Evolutionary conservation across 2,888 invertebrate genomes (phyloP).

Genomic region (Campaea margaritaria): DNA sequence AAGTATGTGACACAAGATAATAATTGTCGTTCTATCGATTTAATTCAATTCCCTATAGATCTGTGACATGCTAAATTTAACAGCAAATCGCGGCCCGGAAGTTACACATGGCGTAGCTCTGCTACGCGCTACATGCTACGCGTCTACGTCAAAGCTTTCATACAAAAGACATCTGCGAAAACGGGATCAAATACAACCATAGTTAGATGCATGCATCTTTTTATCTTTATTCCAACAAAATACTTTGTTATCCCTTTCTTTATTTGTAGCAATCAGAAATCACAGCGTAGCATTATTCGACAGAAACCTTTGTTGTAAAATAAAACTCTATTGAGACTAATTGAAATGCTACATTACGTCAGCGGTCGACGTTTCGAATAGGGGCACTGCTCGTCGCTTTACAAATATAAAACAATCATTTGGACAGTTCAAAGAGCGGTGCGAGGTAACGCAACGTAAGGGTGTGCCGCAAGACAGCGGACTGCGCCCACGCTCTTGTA

Average conservation of each 20-base stretch:
- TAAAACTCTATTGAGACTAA: conserved; percentile 73
- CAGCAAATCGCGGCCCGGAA: not conserved
- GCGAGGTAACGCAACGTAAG: conserved; percentile 70
- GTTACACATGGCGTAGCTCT: conserved; percentile 2
- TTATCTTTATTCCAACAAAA: conserved; percentile 42
- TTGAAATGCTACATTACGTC: conserved; percentile 81
- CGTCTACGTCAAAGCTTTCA: conserved; percentile 33
- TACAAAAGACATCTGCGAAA: conserved; percentile 44
- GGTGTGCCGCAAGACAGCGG: conserved; percentile 46
- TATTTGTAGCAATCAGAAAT: conserved; percentile 60
- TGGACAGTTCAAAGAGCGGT: conserved; percentile 80
- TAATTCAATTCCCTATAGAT: too few relatives aligned
- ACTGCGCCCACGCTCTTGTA: not conserved
- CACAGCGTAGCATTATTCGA: conserved; percentile 57
- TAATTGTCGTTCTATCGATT: too few relatives aligned
- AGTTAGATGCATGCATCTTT: conserved; percentile 19
- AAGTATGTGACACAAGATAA: too few relatives aligned
- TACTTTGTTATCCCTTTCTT: conserved; percentile 51
- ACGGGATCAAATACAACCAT: conserved; percentile 43
- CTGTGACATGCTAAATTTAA: too few relatives aligned
- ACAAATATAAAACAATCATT: conserved; percentile 85
- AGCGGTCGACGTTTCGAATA: conserved; percentile 61
- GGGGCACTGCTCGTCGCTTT: conserved; percentile 76
- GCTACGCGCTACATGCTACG: conserved; percentile 37
- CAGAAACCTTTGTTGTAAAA: conserved; percentile 69